These are phyloP conservation scores for Coecobrya sp. DNA, from an alignment of 2,888 invertebrate genomes.

Conservation along the genomic window DNA sequence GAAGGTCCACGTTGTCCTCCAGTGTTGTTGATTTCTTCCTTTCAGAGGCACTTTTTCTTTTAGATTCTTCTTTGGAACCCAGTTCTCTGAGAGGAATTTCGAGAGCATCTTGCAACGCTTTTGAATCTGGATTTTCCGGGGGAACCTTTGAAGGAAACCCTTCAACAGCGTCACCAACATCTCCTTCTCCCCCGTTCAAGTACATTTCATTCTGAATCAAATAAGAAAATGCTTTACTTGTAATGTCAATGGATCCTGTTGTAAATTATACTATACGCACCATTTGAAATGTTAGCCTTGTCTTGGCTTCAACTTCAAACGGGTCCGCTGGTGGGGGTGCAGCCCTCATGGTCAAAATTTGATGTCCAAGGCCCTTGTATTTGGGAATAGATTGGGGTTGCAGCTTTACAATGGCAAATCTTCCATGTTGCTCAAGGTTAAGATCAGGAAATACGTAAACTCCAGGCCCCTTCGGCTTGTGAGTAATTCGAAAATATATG, in stretches of 20 bases:
- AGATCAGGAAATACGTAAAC: conserved; percentile 92
- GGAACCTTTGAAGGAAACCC: neutral
- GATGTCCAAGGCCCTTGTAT: conserved; percentile 83
- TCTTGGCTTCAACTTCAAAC: conserved; percentile 80
- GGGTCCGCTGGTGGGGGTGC: conserved; percentile 83
- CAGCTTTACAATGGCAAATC: conserved; percentile 90
- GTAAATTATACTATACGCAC: neutral
- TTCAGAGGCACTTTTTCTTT: conserved; percentile 85
- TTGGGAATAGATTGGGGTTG: conserved; percentile 85
- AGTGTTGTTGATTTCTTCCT: neutral
- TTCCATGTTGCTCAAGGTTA: conserved; percentile 93
- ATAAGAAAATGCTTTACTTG: neutral
- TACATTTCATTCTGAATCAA: neutral
- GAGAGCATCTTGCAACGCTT: neutral
- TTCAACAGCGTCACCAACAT: conserved; percentile 51
- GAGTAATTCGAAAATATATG: neutral
- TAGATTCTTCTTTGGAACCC: conserved; percentile 87
- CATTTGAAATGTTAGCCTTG: conserved; percentile 39
- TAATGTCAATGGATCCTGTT: neutral
- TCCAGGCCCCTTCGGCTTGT: conserved; percentile 91
- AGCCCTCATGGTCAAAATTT: conserved; percentile 80
- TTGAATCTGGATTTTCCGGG: neutral
- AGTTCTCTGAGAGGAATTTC: too few relatives aligned
- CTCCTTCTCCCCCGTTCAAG: conserved; percentile 11
- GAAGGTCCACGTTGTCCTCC: conserved; percentile 48